A percentile compares a stretch with the other conserved stretches of the same genome.
Conservation (phyloP, 1,140 invertebrate species). For the Macrotrachela quadricornifera region DNA sequence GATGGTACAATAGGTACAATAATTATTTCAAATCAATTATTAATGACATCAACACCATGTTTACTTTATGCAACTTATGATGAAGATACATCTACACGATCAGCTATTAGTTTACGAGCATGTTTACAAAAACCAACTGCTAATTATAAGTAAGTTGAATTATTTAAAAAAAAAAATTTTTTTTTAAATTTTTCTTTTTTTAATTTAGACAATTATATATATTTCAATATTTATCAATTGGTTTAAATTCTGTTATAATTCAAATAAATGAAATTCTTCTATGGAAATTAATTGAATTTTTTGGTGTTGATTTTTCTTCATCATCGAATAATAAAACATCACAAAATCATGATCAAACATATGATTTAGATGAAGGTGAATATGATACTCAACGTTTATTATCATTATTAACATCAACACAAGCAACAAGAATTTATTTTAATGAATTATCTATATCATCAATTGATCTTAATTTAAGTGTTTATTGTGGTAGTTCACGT, state of each 20-base stretch:
- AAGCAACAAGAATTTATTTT: constrained; percentile 61
- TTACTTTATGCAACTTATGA: not conserved
- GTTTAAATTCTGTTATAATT: constrained; percentile 56
- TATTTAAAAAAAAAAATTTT: no score
- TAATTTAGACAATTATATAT: not conserved
- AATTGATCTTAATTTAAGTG: constrained; percentile 56
- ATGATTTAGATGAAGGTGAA: constrained; percentile 47
- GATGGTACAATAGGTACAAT: constrained; percentile 2
- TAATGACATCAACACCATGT: not conserved
- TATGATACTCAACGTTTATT: constrained; percentile 41
- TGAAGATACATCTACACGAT: no score
- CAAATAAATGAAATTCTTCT: constrained; percentile 67
- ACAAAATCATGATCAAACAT: constrained; percentile 20
- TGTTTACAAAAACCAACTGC: no score
- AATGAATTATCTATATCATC: constrained; percentile 56
- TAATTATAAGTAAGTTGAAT: no score
- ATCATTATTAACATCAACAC: constrained; percentile 52
- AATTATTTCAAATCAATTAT: constrained; percentile 4
- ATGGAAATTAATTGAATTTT: constrained; percentile 55
- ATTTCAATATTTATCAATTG: constrained; percentile 52
- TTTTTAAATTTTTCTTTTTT: no score
- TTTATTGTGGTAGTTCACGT: constrained; percentile 54
- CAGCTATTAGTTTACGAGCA: no score
- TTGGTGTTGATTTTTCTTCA: constrained; percentile 19
- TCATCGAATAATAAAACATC: no score